phyloP scores from a whole-genome alignment of 1,140 invertebrate genomes.

The Zaprionus lachaisei region DNA sequence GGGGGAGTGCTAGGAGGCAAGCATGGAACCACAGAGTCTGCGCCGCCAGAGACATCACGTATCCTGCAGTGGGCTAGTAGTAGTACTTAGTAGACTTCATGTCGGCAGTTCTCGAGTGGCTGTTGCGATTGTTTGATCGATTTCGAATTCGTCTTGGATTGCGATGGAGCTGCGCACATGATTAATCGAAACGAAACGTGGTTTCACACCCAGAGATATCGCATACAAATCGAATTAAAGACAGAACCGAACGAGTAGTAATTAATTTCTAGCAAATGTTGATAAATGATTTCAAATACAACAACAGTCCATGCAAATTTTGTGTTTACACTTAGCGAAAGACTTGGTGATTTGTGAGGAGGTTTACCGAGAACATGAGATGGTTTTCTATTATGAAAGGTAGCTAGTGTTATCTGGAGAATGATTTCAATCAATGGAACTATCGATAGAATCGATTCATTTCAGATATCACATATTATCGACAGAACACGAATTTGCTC shows the following conservation, averaged over 20 bases:
- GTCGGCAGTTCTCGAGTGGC: slow-evolving; percentile 48
- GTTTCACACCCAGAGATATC: slow-evolving; percentile 77
- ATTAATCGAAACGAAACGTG: slow-evolving; percentile 69
- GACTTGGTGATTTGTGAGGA: neutral
- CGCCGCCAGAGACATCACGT: slow-evolving; percentile 54
- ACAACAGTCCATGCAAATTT: slow-evolving; percentile 45
- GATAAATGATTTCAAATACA: slow-evolving; percentile 64
- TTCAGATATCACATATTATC: too few species aligned
- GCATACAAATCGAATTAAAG: slow-evolving; percentile 81
- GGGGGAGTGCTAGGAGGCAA: neutral
- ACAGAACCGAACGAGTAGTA: slow-evolving; percentile 57
- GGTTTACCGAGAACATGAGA: too few species aligned
- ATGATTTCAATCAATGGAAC: too few species aligned
- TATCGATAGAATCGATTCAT: too few species aligned
- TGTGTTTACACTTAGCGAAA: neutral
- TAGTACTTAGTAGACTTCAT: slow-evolving; percentile 56
- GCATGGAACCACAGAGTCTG: slow-evolving; percentile 65
- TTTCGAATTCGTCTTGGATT: slow-evolving; percentile 38
- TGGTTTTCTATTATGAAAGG: too few species aligned
- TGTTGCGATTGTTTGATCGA: slow-evolving; percentile 66
- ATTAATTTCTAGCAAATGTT: slow-evolving; percentile 74
- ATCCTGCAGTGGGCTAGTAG: slow-evolving; percentile 43
- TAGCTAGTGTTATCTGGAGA: too few species aligned
- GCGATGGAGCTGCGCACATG: slow-evolving; percentile 36
- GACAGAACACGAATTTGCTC: too few species aligned